Evolutionary conservation across 1,140 invertebrate species (phyloP), one percentile per base, ranked within the genome.

Genomic region (Drosophila orosa): DNA sequence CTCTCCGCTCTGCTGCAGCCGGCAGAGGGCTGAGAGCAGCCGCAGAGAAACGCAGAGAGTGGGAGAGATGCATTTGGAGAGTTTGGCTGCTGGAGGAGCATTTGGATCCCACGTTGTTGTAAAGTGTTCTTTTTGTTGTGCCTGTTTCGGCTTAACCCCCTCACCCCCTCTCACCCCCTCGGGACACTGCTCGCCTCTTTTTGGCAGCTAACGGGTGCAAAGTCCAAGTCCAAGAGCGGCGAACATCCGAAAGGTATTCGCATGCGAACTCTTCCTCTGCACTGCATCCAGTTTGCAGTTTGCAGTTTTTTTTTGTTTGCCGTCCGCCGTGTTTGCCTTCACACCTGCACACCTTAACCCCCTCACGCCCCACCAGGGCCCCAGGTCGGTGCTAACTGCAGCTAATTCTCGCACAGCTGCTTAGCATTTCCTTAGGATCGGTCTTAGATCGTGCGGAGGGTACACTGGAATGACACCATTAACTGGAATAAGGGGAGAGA

Each of bases 161-260:
- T 19, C 35, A 15, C 17, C 37, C 62, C 22, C 37, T n/a, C n/a
- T 29, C 13, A n/a, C 22, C n/a, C 15, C 57, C 9, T 17, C 45
- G 27, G 19, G 24, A 6, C 47, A 17, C 55, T 66, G 40, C 44
- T 60, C 33, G 48, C 31, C 50, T 44, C 56, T 75, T 82, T 86
- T 87, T 75, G 81, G 74, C 78, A 87, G 42, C 62, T 71, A 86
- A 85, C 47, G 63, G 56, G 81, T 81, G 15, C 82, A 85, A 85
- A 85, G 81, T 85, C 78, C 81, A 77, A 24, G 50, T 47, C 54
- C 68, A 56, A 71, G 58, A 76, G 71, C 59, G 74, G 58, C 22
- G 69, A 48, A 55, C 45, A 85, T 74, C 59, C 50, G 29, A 63
- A 62, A 74, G 72, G 31, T 56, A 73, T 61, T 52, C 60, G 35